Percentiles rank a stretch among this genome's conserved stretches.
Conservation (phyloP, 1,140 invertebrate species). For the Listronotus bonariensis region DNA sequence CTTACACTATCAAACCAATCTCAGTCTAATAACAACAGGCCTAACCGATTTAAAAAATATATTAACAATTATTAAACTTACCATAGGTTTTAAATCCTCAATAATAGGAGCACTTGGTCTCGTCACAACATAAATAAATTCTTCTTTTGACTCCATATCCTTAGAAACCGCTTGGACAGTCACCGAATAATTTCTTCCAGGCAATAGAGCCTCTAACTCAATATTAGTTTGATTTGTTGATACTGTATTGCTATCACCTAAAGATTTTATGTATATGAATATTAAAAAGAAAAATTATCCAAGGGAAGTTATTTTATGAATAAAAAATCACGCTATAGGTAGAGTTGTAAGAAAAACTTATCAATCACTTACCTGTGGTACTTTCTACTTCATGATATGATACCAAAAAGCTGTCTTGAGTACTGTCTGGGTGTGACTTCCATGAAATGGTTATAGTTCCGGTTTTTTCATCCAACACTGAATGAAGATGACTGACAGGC, state of each 20-base stretch:
- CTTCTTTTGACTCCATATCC: constrained; percentile 78
- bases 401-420: constrained; percentile 83
- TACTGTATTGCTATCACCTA: constrained; percentile 66
- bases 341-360: too few relatives aligned
- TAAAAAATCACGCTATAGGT: too few relatives aligned
- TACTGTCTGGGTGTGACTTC: constrained; percentile 74
- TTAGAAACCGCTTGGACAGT: constrained; percentile 83
- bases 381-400: constrained; percentile 84
- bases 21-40: too few relatives aligned
- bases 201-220: constrained; percentile 75
- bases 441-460: constrained; percentile 77
- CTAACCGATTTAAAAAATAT: too few relatives aligned
- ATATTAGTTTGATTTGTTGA: constrained; percentile 66
- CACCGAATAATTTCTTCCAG: constrained; percentile 88
- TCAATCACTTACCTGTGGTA: constrained; percentile 66
- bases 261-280: too few relatives aligned
- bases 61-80: constrained; percentile 41
- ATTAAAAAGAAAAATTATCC: too few relatives aligned
- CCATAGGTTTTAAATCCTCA: constrained; percentile 77
- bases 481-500: constrained; percentile 68
- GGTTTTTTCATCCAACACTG: constrained; percentile 60
- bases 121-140: constrained; percentile 76
- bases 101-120: constrained; percentile 87
- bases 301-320: too few relatives aligned
- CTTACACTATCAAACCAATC: too few relatives aligned